These are phyloP conservation scores for Myotis vivesi DNA, from an alignment of 2,797 vertebrate genomes.

Conservation along the genomic window DNA sequence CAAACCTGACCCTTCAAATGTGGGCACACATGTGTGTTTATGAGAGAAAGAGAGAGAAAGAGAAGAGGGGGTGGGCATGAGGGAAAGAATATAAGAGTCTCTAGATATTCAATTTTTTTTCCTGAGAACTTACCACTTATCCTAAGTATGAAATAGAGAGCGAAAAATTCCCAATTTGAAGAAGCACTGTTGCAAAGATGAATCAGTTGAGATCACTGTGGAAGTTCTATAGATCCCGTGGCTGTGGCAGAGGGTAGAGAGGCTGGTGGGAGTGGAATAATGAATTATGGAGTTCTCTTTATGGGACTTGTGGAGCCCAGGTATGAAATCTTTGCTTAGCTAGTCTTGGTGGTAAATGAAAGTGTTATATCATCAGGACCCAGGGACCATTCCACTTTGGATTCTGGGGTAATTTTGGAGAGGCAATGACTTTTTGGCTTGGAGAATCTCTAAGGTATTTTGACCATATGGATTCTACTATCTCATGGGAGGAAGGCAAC, in stretches of 20 bases:
- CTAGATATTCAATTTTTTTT: slow-evolving; percentile 6
- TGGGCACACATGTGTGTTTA: too few relatives aligned
- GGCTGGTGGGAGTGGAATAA: background rate
- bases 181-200: background rate
- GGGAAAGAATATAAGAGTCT: background rate
- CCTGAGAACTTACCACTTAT: background rate
- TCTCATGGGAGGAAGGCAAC: background rate
- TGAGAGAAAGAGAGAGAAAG: background rate
- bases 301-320: too few relatives aligned
- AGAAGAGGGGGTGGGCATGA: background rate
- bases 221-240: background rate
- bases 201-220: background rate
- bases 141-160: background rate
- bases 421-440: background rate
- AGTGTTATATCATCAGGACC: background rate
- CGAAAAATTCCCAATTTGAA: background rate
- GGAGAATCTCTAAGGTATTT: slow-evolving; percentile 3
- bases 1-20: background rate
- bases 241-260: too few relatives aligned
- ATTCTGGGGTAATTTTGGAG: background rate
- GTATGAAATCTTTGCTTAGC: background rate
- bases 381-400: background rate
- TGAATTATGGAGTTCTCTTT: background rate
- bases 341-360: background rate
- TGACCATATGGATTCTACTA: background rate